Evolutionary conservation across 2,797 vertebrate species (phyloP), one percentile per base, ranked within the genome.

Genomic region (Hafferia zeledoni): DNA sequence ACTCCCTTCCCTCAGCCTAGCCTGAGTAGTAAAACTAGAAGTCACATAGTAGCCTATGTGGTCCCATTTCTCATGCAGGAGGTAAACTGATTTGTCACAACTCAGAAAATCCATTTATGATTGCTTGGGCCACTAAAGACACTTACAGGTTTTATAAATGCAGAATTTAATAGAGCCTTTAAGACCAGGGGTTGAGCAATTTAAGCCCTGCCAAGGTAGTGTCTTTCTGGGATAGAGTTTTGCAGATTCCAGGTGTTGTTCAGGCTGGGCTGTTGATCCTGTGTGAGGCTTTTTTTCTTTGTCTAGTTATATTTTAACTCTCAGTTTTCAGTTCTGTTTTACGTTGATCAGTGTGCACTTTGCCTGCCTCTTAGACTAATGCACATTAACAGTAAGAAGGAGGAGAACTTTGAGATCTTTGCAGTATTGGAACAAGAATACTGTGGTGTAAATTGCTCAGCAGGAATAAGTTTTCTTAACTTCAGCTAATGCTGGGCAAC

Each of bases 41-140:
- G 39, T 27, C 13, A 8, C 0, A 0, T 22, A n/a, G 12, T 22
- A 39, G 12, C n/a, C 11, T 18, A 0, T 5, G 3, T 1, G 7
- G 20, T 49, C 30, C 16, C 20, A 43, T 52, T 35, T 57, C 8
- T 65, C 13, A 22, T 37, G 31, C 31, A 63, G 47, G n/a, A 33
- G 5, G 10, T 15, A 47, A 28, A 10, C 22, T 52, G 16, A 24
- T 28, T 78, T 76, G 10, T 59, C 17, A 16, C 27, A 70, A 9
- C 19, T 70, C 39, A 63, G 4, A 53, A 33, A 11, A 19, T 63
- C 27, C 2, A 0, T 39, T 1, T 27, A 1, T 55, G 30, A 8
- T 43, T 88, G 25, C 23, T 61, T 70, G 31, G n/a, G 17, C 35
- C 22, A 60, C 25, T 18, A 17, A 43, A 30, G 49, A 23, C 27